phyloP scores from a whole-genome alignment of 1,140 invertebrate species.

The Piezodorus guildinii region DNA sequence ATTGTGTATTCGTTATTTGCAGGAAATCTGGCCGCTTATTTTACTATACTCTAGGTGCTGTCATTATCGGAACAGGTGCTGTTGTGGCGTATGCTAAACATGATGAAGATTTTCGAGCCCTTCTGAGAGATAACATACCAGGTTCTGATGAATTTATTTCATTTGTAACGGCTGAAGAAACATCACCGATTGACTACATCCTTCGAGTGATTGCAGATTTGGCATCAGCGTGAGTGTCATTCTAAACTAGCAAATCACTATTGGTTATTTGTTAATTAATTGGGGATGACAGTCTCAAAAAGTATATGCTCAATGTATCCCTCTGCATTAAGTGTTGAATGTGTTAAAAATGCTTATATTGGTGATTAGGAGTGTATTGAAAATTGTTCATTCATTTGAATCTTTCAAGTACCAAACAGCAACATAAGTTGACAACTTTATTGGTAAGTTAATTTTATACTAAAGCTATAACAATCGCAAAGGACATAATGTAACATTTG shows the following conservation, averaged over 20 bases:
- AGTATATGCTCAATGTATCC: too few relatives aligned
- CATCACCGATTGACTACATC: constrained; percentile 37
- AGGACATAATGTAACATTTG: too few relatives aligned
- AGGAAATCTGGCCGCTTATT: constrained; percentile 20
- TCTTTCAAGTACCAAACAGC: too few relatives aligned
- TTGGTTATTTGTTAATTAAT: too few relatives aligned
- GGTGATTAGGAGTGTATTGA: too few relatives aligned
- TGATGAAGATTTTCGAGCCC: constrained; percentile 51
- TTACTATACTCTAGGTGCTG: constrained; percentile 35
- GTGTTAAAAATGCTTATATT: too few relatives aligned
- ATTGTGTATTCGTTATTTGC: constrained; percentile 12
- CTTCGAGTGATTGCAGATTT: constrained; percentile 29
- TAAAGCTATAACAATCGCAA: too few relatives aligned
- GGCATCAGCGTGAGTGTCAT: neutral
- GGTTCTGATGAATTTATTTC: constrained; percentile 51
- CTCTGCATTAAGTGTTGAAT: too few relatives aligned
- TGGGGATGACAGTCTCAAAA: too few relatives aligned
- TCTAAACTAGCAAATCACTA: neutral
- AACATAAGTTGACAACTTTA: too few relatives aligned
- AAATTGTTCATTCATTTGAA: too few relatives aligned
- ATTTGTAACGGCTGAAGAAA: constrained; percentile 53
- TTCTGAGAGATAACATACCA: constrained; percentile 51
- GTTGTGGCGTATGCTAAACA: constrained; percentile 49
- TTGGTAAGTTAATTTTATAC: too few relatives aligned
- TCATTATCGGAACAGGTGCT: constrained; percentile 40